Evolutionary conservation across 37 sponge, comb jelly and placozoan species (phyloP).

Genomic region (Tethya wilhelma): DNA sequence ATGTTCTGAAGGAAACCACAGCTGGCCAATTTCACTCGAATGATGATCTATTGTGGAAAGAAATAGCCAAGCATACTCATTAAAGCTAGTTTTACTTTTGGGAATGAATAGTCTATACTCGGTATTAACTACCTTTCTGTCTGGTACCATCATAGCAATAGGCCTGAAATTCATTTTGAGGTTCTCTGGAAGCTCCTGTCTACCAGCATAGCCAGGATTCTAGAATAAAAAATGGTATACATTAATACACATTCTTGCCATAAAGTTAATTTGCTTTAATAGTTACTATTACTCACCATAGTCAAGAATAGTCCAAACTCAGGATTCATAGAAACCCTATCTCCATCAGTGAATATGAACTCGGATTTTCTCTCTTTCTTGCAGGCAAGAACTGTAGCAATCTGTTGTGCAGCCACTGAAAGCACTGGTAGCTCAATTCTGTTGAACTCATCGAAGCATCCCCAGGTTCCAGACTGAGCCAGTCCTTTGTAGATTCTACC

Average conservation of each 20-base stretch:
- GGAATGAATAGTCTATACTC: not conserved
- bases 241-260: not conserved
- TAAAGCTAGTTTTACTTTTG: not conserved
- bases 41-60: conserved; percentile 58
- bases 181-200: conserved; percentile 99
- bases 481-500: conserved; percentile 99
- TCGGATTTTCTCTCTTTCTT: conserved; percentile 96
- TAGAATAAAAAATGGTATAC: conserved; percentile 6
- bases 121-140: conserved; percentile 77
- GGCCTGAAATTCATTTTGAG: conserved; percentile 98
- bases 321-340: conserved; percentile 87
- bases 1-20: conserved; percentile 96
- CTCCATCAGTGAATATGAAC: conserved; percentile 99
- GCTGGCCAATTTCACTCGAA: conserved; percentile 96
- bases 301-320: conserved; percentile 99
- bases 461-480: conserved; percentile 99
- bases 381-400: conserved; percentile 92
- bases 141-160: conserved; percentile 99
- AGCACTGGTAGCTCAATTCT: conserved; percentile 97
- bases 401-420: conserved; percentile 99
- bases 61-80: not conserved
- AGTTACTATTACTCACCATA: conserved; percentile 74
- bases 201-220: conserved; percentile 99
- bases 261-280: not conserved
- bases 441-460: conserved; percentile 99